phyloP scores from a whole-genome alignment of 1,140 invertebrate genomes.

The Drosophila ambigua region DNA sequence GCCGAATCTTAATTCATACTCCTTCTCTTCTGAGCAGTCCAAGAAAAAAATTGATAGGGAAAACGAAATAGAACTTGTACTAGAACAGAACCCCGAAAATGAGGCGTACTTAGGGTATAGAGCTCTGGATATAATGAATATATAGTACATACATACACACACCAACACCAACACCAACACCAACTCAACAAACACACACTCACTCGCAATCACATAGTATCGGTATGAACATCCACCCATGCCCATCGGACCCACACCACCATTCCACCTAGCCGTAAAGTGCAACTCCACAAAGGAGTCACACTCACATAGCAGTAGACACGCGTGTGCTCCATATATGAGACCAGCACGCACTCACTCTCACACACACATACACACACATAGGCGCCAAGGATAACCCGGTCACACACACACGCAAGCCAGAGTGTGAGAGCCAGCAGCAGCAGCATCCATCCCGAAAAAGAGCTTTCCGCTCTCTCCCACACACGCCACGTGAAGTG shows the following conservation, averaged over 20 bases:
- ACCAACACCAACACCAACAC: slow-evolving; percentile 29
- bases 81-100: slow-evolving; percentile 34
- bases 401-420: slow-evolving; percentile 47
- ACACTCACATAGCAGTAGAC: slow-evolving; percentile 33
- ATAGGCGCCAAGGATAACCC: slow-evolving; percentile 49
- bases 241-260: slow-evolving; percentile 9
- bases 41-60: slow-evolving; percentile 52
- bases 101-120: slow-evolving; percentile 4
- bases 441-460: slow-evolving; percentile 5
- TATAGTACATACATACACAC: slow-evolving; percentile 25
- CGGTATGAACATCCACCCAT: slow-evolving; percentile 22
- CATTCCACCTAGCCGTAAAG: slow-evolving; percentile 40
- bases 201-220: slow-evolving; percentile 11
- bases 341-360: neutral
- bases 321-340: slow-evolving; percentile 48
- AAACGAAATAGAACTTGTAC: slow-evolving; percentile 42
- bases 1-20: slow-evolving; percentile 84
- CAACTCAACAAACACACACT: slow-evolving; percentile 10
- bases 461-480: slow-evolving; percentile 12
- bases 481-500: neutral
- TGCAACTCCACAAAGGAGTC: slow-evolving; percentile 35
- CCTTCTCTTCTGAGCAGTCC: slow-evolving; percentile 83
- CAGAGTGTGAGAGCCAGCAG: slow-evolving; percentile 46
- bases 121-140: slow-evolving; percentile 22
- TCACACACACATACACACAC: slow-evolving; percentile 13